phyloP scores from a whole-genome alignment of 2,113 vertebrate genomes.

The Pelvicachromis taeniatus region DNA sequence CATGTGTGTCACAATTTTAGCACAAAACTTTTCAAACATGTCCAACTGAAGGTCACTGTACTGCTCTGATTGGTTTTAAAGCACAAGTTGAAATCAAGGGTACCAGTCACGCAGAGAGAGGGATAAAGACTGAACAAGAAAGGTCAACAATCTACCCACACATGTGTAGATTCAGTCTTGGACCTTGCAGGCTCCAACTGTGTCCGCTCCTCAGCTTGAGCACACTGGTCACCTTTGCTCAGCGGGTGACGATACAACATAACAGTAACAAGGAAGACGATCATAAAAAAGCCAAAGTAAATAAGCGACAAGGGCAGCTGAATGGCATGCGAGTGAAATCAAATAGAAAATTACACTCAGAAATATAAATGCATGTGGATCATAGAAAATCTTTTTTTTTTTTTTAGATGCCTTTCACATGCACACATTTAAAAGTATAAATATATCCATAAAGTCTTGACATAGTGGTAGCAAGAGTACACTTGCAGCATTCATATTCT shows the following conservation, averaged over 20 bases:
- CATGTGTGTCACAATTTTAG: background rate
- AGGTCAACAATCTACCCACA: constrained; percentile 15
- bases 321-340: background rate
- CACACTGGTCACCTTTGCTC: constrained; percentile 27
- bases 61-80: background rate
- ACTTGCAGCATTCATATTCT: background rate
- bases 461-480: background rate
- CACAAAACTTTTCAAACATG: constrained; percentile 35
- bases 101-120: background rate
- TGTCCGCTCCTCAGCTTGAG: background rate
- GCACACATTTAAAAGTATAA: background rate
- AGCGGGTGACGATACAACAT: constrained; percentile 22
- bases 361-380: background rate
- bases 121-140: background rate
- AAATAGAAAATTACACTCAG: background rate
- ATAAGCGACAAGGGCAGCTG: background rate
- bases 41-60: constrained; percentile 43
- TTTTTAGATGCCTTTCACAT: background rate
- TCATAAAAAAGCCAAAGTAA: constrained; percentile 23
- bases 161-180: background rate
- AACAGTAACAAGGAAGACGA: background rate
- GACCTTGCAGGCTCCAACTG: constrained; percentile 14
- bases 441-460: background rate
- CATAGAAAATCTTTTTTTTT: background rate
- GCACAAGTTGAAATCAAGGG: background rate